phyloP scores from a whole-genome alignment of 2,888 invertebrate species.

The Chrysolina americana region DNA sequence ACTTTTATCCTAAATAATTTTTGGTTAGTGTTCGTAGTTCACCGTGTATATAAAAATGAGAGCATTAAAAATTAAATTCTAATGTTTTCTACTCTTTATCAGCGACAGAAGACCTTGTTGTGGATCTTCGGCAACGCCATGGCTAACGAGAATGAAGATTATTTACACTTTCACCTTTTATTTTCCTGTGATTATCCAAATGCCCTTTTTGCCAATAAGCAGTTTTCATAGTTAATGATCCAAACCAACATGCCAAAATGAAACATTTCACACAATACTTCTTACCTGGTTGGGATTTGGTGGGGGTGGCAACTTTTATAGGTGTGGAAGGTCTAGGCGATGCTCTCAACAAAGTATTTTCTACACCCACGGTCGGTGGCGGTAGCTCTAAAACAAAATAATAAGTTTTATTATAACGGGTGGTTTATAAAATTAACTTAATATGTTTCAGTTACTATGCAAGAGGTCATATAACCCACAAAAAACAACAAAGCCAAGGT shows the following conservation, averaged over 20 bases:
- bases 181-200: background rate
- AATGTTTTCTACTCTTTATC: no score
- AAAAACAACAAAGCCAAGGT: no score
- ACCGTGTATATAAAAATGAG: no score
- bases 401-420: slow-evolving; percentile 7
- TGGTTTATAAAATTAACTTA: background rate
- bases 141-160: no score
- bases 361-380: slow-evolving; percentile 63
- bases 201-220: background rate
- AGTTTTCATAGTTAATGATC: background rate
- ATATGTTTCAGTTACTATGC: no score
- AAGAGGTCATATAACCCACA: no score
- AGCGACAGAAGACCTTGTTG: no score
- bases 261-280: background rate
- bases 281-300: slow-evolving; percentile 64
- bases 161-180: no score
- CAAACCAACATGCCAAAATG: slow-evolving; percentile 1
- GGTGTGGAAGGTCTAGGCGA: slow-evolving; percentile 61
- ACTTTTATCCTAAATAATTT: no score
- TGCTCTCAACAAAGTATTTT: slow-evolving; percentile 56
- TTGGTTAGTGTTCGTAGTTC: no score
- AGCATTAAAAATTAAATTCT: no score
- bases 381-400: slow-evolving; percentile 60
- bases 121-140: no score
- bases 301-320: slow-evolving; percentile 62